phyloP scores from a whole-genome alignment of 2,797 vertebrate genomes.

The Synanceia verrucosa region DNA sequence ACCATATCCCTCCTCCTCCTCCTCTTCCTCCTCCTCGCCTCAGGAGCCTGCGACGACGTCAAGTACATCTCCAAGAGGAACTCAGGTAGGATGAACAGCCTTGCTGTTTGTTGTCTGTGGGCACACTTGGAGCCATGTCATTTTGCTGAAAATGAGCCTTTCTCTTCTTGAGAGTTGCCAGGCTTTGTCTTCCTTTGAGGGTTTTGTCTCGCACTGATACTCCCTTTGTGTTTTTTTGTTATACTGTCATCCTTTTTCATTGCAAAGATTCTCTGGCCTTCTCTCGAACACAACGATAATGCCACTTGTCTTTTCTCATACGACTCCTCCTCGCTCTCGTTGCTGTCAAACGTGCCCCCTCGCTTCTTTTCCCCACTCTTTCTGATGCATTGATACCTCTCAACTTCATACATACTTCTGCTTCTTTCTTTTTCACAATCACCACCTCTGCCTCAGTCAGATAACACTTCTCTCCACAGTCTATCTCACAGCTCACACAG shows the following conservation, averaged over 20 bases:
- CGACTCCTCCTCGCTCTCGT: not conserved
- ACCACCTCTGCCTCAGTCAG: constrained; percentile 14
- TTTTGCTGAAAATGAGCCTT: constrained; percentile 10
- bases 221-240: constrained; percentile 15
- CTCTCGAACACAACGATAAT: not conserved
- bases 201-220: constrained; percentile 2
- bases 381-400: constrained; percentile 16
- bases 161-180: not conserved
- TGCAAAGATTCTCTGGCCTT: constrained; percentile 6
- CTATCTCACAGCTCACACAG: constrained; percentile 5
- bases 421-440: constrained; percentile 14
- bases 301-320: constrained; percentile 17
- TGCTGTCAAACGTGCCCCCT: not conserved
- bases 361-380: constrained; percentile 1
- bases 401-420: not conserved
- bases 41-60: constrained; percentile 87
- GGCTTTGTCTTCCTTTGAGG: not conserved
- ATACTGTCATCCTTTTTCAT: not conserved
- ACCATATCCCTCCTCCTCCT: constrained; percentile 82
- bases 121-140: not conserved
- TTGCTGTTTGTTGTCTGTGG: not conserved
- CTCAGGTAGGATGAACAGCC: constrained; percentile 87
- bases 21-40: constrained; percentile 86
- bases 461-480: constrained; percentile 29
- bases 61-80: constrained; percentile 97